Evolutionary conservation across 2,797 vertebrate genomes (phyloP).

Genomic region (Yasuhikotakia modesta): DNA sequence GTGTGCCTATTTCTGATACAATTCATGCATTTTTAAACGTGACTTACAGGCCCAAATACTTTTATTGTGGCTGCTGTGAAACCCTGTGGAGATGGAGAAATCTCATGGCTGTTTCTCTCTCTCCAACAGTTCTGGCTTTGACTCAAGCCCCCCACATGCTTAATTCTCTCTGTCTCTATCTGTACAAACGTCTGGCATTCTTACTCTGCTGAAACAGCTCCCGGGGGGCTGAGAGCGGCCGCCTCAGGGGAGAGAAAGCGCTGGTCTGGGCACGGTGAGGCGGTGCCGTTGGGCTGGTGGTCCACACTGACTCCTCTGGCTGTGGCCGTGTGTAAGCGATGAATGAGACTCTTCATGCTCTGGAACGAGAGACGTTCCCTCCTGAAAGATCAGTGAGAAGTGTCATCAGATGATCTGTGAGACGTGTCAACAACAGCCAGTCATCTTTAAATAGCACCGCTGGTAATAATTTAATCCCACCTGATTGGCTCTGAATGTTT

Average conservation of each 20-base stretch:
- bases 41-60: not conserved
- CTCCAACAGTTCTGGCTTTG: conserved; percentile 26
- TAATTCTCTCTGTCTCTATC: conserved; percentile 14
- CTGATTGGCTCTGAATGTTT: too few species aligned
- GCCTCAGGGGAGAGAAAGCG: conserved; percentile 30
- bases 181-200: conserved; percentile 23
- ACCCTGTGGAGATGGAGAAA: conserved; percentile 5
- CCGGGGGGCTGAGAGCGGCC: conserved; percentile 15
- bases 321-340: conserved; percentile 47
- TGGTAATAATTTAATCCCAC: too few species aligned
- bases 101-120: conserved; percentile 29
- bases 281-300: conserved; percentile 53
- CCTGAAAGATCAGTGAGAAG: conserved; percentile 47
- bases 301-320: conserved; percentile 37
- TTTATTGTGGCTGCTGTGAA: not conserved
- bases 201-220: conserved; percentile 38
- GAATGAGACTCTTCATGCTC: conserved; percentile 50
- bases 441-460: too few species aligned
- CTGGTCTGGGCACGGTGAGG: conserved; percentile 31
- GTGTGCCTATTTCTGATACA: too few species aligned
- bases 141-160: conserved; percentile 10
- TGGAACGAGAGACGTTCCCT: conserved; percentile 47
- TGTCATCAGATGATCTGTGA: too few species aligned
- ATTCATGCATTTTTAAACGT: not conserved
- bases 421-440: too few species aligned